Evolutionary conservation across 1,140 invertebrate genomes (phyloP).

Genomic region (Bombus balteatus): DNA sequence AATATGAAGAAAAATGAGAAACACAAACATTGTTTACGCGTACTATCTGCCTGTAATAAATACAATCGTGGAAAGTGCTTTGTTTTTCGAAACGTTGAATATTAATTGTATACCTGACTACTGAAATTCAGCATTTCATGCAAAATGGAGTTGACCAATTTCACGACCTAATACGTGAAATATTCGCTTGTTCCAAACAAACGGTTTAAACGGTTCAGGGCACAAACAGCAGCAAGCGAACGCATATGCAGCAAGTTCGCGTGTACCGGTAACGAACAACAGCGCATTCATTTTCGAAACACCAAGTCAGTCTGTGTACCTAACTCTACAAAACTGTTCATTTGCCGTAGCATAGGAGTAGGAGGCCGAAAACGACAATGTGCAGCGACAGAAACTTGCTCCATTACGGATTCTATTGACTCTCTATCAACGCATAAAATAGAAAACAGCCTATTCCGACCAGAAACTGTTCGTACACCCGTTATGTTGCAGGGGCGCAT

Average conservation of each 20-base stretch:
- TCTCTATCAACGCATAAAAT: neutral
- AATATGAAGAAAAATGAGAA: too few relatives aligned
- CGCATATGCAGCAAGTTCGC: neutral
- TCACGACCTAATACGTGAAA: too few relatives aligned
- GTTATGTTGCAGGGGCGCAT: constrained; percentile 9
- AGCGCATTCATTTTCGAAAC: constrained; percentile 31
- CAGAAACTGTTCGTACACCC: neutral
- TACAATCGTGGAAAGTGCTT: too few relatives aligned
- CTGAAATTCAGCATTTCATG: too few relatives aligned
- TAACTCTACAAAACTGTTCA: constrained; percentile 41
- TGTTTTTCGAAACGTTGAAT: too few relatives aligned
- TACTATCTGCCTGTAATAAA: too few relatives aligned
- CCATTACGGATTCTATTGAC: constrained; percentile 27
- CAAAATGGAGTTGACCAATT: too few relatives aligned
- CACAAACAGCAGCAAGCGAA: neutral
- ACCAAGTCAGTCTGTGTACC: constrained; percentile 1
- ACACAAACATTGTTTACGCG: too few relatives aligned
- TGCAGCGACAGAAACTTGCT: neutral
- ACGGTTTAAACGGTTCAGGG: neutral
- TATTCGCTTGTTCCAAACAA: neutral
- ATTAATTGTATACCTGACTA: too few relatives aligned
- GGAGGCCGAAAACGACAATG: constrained; percentile 16
- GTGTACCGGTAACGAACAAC: neutral
- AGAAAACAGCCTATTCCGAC: neutral
- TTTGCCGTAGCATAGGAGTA: constrained; percentile 17